Evolutionary conservation across 2,797 vertebrate genomes (phyloP).

Genomic region (Etheostoma nigrum): DNA sequence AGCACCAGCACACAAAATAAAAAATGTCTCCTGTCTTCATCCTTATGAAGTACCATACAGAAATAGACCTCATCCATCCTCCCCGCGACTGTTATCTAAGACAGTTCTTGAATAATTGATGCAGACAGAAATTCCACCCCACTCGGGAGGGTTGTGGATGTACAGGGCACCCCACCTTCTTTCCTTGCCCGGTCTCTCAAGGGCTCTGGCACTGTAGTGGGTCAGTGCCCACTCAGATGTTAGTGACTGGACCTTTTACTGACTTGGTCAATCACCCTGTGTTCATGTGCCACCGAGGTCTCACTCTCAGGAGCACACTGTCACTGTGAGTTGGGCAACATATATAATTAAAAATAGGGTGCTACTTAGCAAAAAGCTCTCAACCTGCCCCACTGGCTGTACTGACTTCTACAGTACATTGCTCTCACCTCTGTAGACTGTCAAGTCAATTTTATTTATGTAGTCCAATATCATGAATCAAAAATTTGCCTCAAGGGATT

Average conservation of each 20-base stretch:
- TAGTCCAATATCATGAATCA: not conserved
- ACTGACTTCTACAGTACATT: constrained; percentile 28
- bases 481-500: not conserved
- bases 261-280: constrained; percentile 73
- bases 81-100: constrained; percentile 81
- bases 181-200: constrained; percentile 61
- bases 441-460: not conserved
- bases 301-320: constrained; percentile 61
- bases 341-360: constrained; percentile 77
- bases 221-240: constrained; percentile 71
- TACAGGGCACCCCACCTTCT: constrained; percentile 71
- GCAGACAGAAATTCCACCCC: constrained; percentile 82
- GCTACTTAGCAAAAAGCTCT: constrained; percentile 69
- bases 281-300: constrained; percentile 65
- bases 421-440: constrained; percentile 29
- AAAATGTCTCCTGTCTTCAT: constrained; percentile 81
- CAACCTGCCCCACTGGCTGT: constrained; percentile 52
- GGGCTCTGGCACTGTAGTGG: constrained; percentile 54
- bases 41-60: constrained; percentile 83
- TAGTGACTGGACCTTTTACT: constrained; percentile 71
- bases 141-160: constrained; percentile 71
- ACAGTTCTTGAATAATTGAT: constrained; percentile 84
- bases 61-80: constrained; percentile 85
- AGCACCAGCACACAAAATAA: constrained; percentile 74
- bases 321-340: constrained; percentile 72